Evolutionary conservation across 2,797 vertebrate genomes (phyloP), one percentile per base, ranked within the genome.

Genomic region (Manis crassicaudata): DNA sequence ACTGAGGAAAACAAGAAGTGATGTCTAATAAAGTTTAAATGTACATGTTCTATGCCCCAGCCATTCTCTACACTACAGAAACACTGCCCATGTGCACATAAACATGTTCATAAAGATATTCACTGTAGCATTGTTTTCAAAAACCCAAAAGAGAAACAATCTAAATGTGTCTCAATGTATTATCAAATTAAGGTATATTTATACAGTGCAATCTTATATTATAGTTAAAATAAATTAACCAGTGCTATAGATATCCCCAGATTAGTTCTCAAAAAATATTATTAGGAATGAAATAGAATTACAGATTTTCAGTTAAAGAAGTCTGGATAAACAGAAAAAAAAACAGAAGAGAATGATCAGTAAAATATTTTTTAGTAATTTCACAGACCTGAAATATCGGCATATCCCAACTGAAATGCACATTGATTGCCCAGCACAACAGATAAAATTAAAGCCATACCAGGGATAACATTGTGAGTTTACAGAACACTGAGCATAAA

Each of bases 381-480:
- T 10, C 1, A 29, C 7, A 1, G 9, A n/a, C 21, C 10, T 27
- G 35, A 29, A 79, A 60, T 14, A 6, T 2, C 1, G 3, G 25
- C 32, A 9, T 83, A 76, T 88, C 40, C n/a, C 35, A 52, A 70
- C 50, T 54, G 21, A 23, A 35, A 70, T 3, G 32, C 43, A 13
- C 20, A 13, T 7, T 32, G 9, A 16, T 2, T 37, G 14, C 12
- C 29, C 6, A 37, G 14, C 3, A 37, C 2, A 7, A 11, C 6
- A 1, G 29, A 43, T 32, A 7, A 58, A 67, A n/a, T 27, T 6
- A 14, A 35, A 20, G 25, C 23, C 50, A n/a, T 2, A 16, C 1
- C 32, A 58, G 10, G 9, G 14, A 77, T 13, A 62, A 27, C 3
- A 3, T 2, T 2, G 29, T 70, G 23, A 21, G 29, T 20, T 76